Evolutionary conservation across 2,113 vertebrate genomes (phyloP), one percentile per base, ranked within the genome.

Genomic region (Syrmaticus mikado): DNA sequence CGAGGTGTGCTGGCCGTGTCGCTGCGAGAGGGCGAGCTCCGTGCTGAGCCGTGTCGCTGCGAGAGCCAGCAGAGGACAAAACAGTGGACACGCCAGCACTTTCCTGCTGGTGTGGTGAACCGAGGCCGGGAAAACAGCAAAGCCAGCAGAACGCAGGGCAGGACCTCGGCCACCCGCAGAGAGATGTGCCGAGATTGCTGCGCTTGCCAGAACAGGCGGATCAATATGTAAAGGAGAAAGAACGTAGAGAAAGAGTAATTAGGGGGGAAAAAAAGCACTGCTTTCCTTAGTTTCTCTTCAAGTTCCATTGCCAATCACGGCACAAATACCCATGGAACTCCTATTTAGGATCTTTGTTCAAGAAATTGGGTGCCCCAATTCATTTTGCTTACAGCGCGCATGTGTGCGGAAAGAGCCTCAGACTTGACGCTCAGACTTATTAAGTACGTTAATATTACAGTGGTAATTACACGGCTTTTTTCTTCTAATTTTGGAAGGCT

Each of bases 401-500:
- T 30, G 34, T 85, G 74, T 52, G 72, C 82, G 57, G 82, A 93
- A 93, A 95, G 28, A 83, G 85, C 82, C 91, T 92, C 87, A 83
- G 73, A 93, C 82, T 97, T 66, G 85, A 64, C 45, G 85, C 80
- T 87, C 80, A 96, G 90, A 90, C 92, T 57, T 57, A 88, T 95
- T 90, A 97, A 95, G 61, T 82, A 92, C 91, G 92, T 93, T 95
- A 95, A 93, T 91, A 96, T 21, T 66, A 77, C 80, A 94, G 85
- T 92, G 91, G 57, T 94, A 95, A 96, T 95, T 95, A 95, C 17
- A 94, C 78, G 61, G 61, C 1, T 94, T 95, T 96, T 95, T 94
- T 25, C 91, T 94, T 94, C 95, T 93, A 90, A 92, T 94, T 97
- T 88, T 95, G 94, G 92, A 96, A 84, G 48, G 66, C 74, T 94